Evolutionary conservation across 2,888 invertebrate genomes (phyloP).

Genomic region (Drosophila anomelani): DNA sequence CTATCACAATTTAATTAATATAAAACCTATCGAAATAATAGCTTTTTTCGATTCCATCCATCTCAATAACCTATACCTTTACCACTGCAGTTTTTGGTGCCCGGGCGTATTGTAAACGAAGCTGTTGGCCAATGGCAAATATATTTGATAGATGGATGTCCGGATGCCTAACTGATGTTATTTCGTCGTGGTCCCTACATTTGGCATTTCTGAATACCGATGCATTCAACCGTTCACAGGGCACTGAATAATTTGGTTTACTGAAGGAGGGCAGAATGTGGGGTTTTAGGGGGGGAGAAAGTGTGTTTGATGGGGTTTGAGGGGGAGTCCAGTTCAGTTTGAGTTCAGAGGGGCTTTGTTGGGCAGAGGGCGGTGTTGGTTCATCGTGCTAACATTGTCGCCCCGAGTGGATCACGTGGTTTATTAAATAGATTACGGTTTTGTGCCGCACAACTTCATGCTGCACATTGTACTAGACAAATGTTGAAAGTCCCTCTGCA

Average conservation of each 20-base stretch:
- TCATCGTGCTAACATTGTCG: conserved; percentile 68
- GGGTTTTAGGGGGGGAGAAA: not conserved
- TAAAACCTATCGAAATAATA: not conserved
- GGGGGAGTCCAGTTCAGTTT: not conserved
- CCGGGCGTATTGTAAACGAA: conserved; percentile 1
- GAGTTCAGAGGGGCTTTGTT: not conserved
- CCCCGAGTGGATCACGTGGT: conserved; percentile 62
- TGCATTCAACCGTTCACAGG: conserved; percentile 48
- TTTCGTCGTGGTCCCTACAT: conserved; percentile 12
- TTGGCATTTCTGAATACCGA: conserved; percentile 26
- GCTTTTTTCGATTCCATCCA: not conserved
- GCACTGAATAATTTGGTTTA: conserved; percentile 51
- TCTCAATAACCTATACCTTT: not conserved
- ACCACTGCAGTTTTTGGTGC: not conserved
- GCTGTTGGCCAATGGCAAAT: conserved; percentile 13
- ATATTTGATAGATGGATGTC: conserved; percentile 29
- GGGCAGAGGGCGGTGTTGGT: conserved; percentile 29
- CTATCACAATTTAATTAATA: not conserved
- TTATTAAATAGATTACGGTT: conserved; percentile 77
- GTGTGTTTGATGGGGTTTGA: too few relatives aligned
- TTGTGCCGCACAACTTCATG: conserved; percentile 54
- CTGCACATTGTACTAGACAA: conserved; percentile 43
- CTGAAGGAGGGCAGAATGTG: not conserved
- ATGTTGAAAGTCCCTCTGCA: not conserved
- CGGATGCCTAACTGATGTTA: conserved; percentile 20